Base-by-base conservation (phyloP, 2,113 vertebrate genomes). In the Cinclus cinclus region DNA sequence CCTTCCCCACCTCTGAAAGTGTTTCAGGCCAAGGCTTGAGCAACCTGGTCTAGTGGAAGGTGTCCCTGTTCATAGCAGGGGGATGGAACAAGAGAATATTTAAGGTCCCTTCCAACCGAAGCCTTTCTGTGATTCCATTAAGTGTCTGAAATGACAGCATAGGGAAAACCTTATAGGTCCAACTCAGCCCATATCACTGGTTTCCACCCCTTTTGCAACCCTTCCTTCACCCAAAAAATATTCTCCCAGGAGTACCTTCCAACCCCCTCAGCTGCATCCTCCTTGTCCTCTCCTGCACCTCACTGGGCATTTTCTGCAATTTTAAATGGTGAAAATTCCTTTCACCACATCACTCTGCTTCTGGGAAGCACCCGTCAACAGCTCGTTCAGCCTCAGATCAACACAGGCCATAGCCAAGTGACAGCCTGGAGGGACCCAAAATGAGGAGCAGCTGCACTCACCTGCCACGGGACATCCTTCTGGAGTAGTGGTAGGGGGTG, bases 401-500 rank as follows among this genome's bases (percentile, higher is more conserved):
- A 0, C 3, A 47, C 0, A 33, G 42, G 9, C 24, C 53, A 27
- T 0, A 11, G 44, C 30, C 63, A 74, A 53, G 41, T 11, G 4
- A n/a, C 31, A 62, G 6, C n/a, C 4, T 42, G 50, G 44, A 78
- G 17, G 35, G 33, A 59, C 15, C 23, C 35, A 4, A 53, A 63
- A 31, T 1, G 55, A 82, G 78, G 23, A 91, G 33, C 17, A 42
- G 1, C 14, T 35, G n/a, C 60, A 90, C 97, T 90, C 68, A 95
- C 98, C 98, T 97, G 91, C 94, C 95, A n/a, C 97, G 96, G 60
- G 98, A 98, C 98, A 98, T 98, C 89, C 98, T 97, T 41, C 73
- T 97, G 20, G 97, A 96, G 44, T 98, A 98, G 88, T 96, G 95
- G 75, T 96, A 96, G 0, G 98, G 98, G 5, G 98, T 97, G 60